Conservation (phyloP, 2,113 vertebrate species). For the Plotosus lineatus region DNA sequence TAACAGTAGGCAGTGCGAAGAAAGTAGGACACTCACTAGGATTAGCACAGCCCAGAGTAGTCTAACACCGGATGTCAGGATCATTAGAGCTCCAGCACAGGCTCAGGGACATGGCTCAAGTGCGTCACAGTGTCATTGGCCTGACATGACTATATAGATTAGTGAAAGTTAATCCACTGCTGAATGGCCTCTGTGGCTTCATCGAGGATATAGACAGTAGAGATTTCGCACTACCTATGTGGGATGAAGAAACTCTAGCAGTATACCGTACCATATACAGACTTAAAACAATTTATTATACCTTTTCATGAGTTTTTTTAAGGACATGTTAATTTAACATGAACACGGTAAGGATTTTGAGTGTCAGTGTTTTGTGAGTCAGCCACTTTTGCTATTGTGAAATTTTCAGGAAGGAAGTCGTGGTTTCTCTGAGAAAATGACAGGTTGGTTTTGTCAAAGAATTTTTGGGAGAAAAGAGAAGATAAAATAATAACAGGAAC, state of each 20-base stretch:
- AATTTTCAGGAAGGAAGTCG: background rate
- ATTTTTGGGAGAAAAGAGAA: background rate
- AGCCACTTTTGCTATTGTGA: background rate
- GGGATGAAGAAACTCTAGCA: background rate
- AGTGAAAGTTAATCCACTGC: conserved; percentile 19
- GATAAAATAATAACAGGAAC: background rate
- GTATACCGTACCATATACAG: background rate
- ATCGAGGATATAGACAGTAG: background rate
- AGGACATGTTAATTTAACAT: background rate
- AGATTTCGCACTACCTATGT: background rate
- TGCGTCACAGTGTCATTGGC: background rate
- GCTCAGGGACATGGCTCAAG: background rate
- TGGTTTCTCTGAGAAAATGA: background rate
- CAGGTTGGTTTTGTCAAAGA: background rate
- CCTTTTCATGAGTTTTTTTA: background rate
- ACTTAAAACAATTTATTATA: background rate
- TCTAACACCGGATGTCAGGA: conserved; percentile 15
- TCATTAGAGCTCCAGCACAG: conserved; percentile 9
- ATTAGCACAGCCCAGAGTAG: conserved; percentile 38
- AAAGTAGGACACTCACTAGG: conserved; percentile 42
- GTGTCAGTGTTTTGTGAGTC: background rate
- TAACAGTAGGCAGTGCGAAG: conserved; percentile 14
- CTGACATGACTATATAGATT: conserved; percentile 14
- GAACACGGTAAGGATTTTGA: background rate
- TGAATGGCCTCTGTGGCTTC: conserved; percentile 3